phyloP scores from a whole-genome alignment of 2,888 invertebrate species.

The Standfussiana lucernea region DNA sequence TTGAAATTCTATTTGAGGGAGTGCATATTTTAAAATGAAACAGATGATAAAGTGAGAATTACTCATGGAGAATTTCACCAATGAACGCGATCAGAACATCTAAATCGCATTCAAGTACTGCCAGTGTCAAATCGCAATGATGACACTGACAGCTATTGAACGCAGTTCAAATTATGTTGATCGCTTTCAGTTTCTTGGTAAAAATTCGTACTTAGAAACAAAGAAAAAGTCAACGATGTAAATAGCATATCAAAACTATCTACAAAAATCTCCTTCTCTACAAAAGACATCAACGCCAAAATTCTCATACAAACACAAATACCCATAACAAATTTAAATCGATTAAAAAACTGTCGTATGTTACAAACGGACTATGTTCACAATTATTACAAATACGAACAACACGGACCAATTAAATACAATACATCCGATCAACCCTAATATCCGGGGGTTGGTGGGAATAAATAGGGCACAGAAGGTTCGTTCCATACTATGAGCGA shows the following conservation, averaged over 20 bases:
- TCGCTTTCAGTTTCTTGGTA: too few relatives aligned
- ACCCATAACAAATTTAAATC: slow-evolving; percentile 66
- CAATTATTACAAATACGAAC: slow-evolving; percentile 69
- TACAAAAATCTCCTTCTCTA: neutral
- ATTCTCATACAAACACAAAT: slow-evolving; percentile 50
- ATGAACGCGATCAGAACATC: too few relatives aligned
- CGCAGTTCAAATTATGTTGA: too few relatives aligned
- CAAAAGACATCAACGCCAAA: slow-evolving; percentile 19
- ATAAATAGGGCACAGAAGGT: slow-evolving; percentile 1
- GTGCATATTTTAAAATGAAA: too few relatives aligned
- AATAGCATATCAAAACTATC: neutral
- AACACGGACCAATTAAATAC: slow-evolving; percentile 68
- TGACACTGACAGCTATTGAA: too few relatives aligned
- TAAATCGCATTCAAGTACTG: too few relatives aligned
- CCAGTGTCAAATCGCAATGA: too few relatives aligned
- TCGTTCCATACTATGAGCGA: neutral
- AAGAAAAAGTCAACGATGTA: too few relatives aligned
- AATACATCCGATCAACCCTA: slow-evolving; percentile 74
- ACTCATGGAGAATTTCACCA: too few relatives aligned
- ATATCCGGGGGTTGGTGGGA: slow-evolving; percentile 69
- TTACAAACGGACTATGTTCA: slow-evolving; percentile 69
- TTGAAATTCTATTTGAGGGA: too few relatives aligned
- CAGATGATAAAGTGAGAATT: too few relatives aligned
- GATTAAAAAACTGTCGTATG: slow-evolving; percentile 68
- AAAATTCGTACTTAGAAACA: too few relatives aligned